Evolutionary conservation across 2,888 invertebrate genomes (phyloP).

Genomic region (Malthinus seriepunctatus): DNA sequence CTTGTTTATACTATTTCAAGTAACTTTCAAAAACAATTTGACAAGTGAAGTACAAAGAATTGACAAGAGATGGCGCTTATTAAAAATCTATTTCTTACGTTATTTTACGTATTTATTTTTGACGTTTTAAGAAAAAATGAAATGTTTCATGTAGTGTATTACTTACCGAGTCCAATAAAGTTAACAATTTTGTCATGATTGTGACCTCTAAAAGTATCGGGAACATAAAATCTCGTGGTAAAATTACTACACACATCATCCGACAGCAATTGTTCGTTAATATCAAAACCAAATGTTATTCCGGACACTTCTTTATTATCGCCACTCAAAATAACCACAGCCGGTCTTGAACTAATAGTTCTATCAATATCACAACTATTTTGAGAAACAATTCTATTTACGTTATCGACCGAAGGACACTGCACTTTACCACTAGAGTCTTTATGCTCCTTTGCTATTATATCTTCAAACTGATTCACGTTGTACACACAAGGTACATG

Average conservation of each 20-base stretch:
- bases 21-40: no score
- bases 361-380: conserved; percentile 26
- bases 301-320: conserved; percentile 65
- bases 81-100: no score
- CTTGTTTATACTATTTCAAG: no score
- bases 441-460: conserved; percentile 3
- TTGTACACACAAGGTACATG: conserved; percentile 31
- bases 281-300: conserved; percentile 80
- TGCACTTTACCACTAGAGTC: conserved; percentile 3
- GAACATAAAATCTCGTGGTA: conserved; percentile 54
- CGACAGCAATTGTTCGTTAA: conserved; percentile 73
- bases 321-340: conserved; percentile 75
- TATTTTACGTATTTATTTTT: background rate
- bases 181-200: conserved; percentile 65
- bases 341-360: conserved; percentile 57
- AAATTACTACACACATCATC: conserved; percentile 55
- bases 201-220: conserved; percentile 49
- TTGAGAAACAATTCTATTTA: background rate
- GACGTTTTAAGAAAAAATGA: no score
- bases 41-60: no score
- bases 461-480: background rate
- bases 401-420: conserved; percentile 3
- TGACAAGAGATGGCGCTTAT: no score
- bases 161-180: conserved; percentile 66
- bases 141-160: no score